Conservation (phyloP, 2,888 invertebrate species). For the Melanostoma mellinum region DNA sequence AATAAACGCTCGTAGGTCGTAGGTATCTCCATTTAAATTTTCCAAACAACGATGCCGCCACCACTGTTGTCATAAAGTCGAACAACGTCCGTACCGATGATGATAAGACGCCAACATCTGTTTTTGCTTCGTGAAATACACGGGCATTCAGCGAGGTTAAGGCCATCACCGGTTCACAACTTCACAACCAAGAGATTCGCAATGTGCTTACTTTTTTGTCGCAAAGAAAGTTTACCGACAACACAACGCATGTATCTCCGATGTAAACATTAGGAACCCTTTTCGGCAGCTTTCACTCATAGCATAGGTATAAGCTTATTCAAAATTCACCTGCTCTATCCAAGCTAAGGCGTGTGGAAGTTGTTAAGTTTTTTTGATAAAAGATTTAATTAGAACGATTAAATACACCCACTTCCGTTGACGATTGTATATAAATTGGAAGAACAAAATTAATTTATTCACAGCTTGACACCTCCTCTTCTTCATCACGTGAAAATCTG, state of each 20-base stretch:
- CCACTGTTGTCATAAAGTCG: neutral
- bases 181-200: no score
- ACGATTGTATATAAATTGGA: neutral
- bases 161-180: neutral
- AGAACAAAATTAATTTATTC: conserved; percentile 28
- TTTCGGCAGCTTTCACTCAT: no score
- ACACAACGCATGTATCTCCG: conserved; percentile 4
- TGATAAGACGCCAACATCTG: conserved; percentile 2
- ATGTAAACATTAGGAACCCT: neutral
- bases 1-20: conserved; percentile 37
- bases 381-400: conserved; percentile 16
- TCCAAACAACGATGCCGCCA: neutral
- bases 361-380: conserved; percentile 32
- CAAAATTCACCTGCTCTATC: no score
- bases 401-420: neutral
- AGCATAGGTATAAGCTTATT: no score
- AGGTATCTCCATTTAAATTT: conserved; percentile 13
- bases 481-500: conserved; percentile 15
- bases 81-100: conserved; percentile 4
- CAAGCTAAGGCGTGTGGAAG: conserved; percentile 17
- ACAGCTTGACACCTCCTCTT: conserved; percentile 19
- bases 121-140: conserved; percentile 1
- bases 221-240: neutral
- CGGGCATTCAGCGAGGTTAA: neutral
- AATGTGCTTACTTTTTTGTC: no score